These are phyloP conservation scores for Melanaphis sacchari DNA, from an alignment of 1,140 invertebrate species.

Conservation along the genomic window DNA sequence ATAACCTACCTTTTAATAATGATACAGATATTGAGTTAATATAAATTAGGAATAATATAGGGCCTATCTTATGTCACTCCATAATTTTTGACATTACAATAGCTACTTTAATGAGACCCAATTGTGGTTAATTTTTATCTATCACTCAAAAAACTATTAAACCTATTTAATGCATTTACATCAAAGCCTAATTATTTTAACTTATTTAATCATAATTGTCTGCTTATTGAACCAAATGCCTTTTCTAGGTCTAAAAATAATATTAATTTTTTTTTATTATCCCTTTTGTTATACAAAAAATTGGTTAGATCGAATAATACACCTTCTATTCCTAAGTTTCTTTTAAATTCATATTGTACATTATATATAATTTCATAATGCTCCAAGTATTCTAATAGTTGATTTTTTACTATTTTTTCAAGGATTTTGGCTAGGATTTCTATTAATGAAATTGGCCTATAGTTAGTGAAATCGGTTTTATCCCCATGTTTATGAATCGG, in stretches of 20 bases:
- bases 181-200: neutral
- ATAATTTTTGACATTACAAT: neutral
- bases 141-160: neutral
- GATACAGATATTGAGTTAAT: neutral
- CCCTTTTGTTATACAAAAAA: too few species aligned
- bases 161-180: neutral
- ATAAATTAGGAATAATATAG: neutral
- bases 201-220: too few species aligned
- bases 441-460: neutral
- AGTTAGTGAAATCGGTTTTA: neutral
- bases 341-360: neutral
- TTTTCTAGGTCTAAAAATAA: too few species aligned
- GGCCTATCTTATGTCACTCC: neutral
- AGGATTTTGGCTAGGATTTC: neutral
- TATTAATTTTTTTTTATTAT: too few species aligned
- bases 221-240: too few species aligned
- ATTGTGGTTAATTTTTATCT: neutral
- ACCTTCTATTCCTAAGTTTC: neutral
- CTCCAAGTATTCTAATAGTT: neutral
- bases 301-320: neutral
- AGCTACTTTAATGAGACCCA: neutral
- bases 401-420: neutral
- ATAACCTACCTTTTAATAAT: neutral
- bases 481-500: too few species aligned
- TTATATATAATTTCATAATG: neutral